phyloP scores from a whole-genome alignment of 2,888 invertebrate species.

The Eledone cirrhosa region DNA sequence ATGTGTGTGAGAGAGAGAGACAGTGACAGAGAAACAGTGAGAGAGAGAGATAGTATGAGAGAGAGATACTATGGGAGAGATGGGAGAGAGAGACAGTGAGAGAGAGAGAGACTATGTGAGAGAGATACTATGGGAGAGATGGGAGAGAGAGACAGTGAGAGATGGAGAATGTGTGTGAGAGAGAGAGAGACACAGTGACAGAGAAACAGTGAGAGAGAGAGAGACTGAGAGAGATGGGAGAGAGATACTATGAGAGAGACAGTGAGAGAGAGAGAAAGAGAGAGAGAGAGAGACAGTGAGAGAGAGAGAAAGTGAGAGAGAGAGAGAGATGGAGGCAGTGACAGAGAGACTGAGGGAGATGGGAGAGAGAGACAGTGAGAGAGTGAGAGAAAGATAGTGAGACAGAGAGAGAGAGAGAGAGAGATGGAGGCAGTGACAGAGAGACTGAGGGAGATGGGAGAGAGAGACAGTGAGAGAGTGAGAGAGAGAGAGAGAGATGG shows the following conservation, averaged over 20 bases:
- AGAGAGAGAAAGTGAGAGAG: no score
- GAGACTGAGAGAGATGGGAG: background rate
- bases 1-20: no score
- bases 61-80: background rate
- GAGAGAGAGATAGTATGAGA: background rate
- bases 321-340: no score
- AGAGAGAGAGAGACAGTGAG: background rate
- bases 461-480: no score
- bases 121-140: background rate
- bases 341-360: no score
- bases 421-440: background rate
- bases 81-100: constrained; percentile 28
- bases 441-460: background rate
- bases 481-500: no score
- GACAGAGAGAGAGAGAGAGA: no score
- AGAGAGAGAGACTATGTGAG: background rate
- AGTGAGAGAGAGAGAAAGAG: constrained; percentile 18
- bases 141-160: no score
- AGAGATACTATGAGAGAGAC: background rate
- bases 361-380: constrained; percentile 3
- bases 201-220: background rate
- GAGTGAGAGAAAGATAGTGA: background rate
- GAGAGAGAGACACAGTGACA: no score
- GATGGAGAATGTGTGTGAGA: no score
- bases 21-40: no score